Evolutionary conservation across 64 coral and sea anemone species (phyloP).

Genomic region (Acropora yongei): DNA sequence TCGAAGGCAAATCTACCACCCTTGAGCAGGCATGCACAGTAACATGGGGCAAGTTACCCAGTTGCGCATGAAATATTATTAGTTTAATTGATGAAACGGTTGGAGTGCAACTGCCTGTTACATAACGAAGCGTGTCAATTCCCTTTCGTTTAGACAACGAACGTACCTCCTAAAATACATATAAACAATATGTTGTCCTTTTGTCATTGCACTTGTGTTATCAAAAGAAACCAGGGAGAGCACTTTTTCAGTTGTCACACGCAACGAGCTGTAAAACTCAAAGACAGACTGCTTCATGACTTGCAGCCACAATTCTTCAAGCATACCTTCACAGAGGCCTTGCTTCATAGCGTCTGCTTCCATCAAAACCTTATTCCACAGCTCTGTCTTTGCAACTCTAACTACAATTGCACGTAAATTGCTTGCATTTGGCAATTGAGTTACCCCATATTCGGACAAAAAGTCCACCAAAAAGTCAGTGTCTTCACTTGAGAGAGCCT

Average conservation of each 20-base stretch:
- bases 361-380: neutral
- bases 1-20: neutral
- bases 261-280: slow-evolving; percentile 1
- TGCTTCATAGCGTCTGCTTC: neutral
- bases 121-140: slow-evolving; percentile 21
- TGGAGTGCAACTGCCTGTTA: slow-evolving; percentile 27
- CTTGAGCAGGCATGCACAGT: neutral
- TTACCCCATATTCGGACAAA: too few relatives aligned
- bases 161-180: slow-evolving; percentile 44
- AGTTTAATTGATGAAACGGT: neutral
- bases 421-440: too few relatives aligned
- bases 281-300: neutral
- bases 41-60: slow-evolving; percentile 41
- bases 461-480: too few relatives aligned
- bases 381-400: neutral
- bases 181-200: slow-evolving; percentile 41
- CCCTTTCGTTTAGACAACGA: slow-evolving; percentile 22
- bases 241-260: slow-evolving; percentile 32
- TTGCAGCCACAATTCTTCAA: neutral
- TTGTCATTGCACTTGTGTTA: slow-evolving; percentile 20
- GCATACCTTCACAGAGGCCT: neutral
- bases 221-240: slow-evolving; percentile 46
- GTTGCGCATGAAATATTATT: slow-evolving; percentile 36
- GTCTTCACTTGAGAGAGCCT: too few relatives aligned
- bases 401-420: neutral